Evolutionary conservation across 2,113 vertebrate species (phyloP).

Genomic region (Lepus europaeus): DNA sequence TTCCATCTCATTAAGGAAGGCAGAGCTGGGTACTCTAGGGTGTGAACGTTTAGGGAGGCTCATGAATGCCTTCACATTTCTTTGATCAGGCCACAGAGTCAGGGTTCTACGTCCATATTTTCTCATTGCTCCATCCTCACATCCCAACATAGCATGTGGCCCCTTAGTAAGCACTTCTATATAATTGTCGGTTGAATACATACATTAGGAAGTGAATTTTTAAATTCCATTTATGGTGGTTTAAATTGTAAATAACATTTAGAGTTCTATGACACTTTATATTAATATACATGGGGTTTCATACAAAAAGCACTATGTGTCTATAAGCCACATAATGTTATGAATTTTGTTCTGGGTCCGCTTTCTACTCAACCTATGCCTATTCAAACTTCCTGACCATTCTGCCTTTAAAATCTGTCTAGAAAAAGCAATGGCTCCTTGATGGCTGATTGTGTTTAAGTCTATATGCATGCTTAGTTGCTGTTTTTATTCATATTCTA

Average conservation of each 20-base stretch:
- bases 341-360: neutral
- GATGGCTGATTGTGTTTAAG: neutral
- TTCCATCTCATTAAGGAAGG: neutral
- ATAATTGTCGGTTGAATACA: neutral
- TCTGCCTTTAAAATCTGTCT: neutral
- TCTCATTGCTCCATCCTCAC: neutral
- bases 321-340: neutral
- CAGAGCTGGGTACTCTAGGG: neutral
- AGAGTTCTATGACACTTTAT: neutral
- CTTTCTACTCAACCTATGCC: neutral
- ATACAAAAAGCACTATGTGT: neutral
- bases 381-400: neutral
- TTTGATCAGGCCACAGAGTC: neutral
- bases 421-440: neutral
- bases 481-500: constrained; percentile 32
- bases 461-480: neutral
- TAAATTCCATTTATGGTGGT: neutral
- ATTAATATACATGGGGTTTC: neutral
- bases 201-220: neutral
- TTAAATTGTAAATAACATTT: neutral
- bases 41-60: neutral
- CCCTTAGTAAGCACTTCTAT: neutral
- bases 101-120: neutral
- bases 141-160: neutral
- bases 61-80: neutral